A percentile compares a stretch with the other conserved stretches of the same genome.
Conservation (phyloP, 1,140 invertebrate species). For the Probaryconus sp. region DNA sequence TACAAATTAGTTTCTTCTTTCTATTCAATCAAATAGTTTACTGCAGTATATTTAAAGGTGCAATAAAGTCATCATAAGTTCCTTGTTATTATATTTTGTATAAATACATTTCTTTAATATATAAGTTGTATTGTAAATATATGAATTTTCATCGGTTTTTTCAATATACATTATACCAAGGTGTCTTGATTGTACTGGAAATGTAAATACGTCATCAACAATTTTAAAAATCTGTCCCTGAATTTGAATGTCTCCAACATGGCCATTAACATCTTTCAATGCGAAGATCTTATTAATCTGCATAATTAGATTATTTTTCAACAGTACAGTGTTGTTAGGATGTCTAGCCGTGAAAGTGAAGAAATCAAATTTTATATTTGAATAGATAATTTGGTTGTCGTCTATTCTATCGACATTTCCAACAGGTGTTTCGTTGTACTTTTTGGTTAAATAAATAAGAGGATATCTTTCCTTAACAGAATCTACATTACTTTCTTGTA, state of each 20-base stretch:
- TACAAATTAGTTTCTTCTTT: no score
- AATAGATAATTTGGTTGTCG: not conserved
- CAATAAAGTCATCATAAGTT: no score
- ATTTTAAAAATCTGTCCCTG: not conserved
- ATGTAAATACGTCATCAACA: not conserved
- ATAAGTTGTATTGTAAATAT: no score
- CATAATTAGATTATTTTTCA: not conserved
- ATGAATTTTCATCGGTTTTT: no score
- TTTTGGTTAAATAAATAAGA: not conserved
- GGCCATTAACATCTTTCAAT: not conserved
- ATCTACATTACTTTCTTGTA: conserved; percentile 2
- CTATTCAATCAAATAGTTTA: no score
- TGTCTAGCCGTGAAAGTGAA: not conserved
- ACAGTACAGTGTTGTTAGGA: not conserved
- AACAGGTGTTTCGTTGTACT: not conserved
- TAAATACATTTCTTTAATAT: no score
- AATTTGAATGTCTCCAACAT: no score
- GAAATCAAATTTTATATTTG: not conserved
- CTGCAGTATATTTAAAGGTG: no score
- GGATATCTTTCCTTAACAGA: conserved; percentile 1
- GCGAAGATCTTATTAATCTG: not conserved
- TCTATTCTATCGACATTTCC: not conserved
- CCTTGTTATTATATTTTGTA: no score
- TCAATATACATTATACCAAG: not conserved
- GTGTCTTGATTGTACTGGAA: conserved; percentile 1